These are phyloP conservation scores for Drosophila takahashii DNA, from an alignment of 1,140 invertebrate genomes.

Conservation along the genomic window DNA sequence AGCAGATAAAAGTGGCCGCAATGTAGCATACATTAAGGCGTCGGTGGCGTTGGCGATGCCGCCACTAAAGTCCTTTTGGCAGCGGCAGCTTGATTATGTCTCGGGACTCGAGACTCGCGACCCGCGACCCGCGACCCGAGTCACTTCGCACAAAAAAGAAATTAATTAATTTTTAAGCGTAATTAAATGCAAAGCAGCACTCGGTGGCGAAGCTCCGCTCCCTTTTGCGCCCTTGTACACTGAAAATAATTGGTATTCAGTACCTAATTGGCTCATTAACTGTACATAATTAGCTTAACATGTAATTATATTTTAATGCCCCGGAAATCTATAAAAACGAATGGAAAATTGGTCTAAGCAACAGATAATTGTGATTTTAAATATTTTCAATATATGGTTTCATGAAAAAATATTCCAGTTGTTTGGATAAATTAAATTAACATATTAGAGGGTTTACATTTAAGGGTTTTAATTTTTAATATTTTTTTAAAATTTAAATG, in stretches of 20 bases:
- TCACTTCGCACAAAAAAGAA: conserved; percentile 70
- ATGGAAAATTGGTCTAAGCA: too few species aligned
- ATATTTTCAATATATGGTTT: too few species aligned
- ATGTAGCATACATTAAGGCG: conserved; percentile 76
- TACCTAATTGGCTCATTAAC: background rate
- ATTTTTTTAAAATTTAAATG: too few species aligned
- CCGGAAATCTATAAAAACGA: background rate
- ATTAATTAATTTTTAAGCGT: conserved; percentile 83
- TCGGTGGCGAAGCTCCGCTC: conserved; percentile 16
- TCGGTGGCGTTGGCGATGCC: conserved; percentile 35
- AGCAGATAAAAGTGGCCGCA: conserved; percentile 71
- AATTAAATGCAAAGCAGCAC: conserved; percentile 82
- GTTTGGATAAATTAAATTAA: too few species aligned
- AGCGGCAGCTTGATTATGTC: conserved; percentile 75
- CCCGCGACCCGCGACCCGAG: conserved; percentile 41
- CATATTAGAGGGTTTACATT: too few species aligned
- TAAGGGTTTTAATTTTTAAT: too few species aligned
- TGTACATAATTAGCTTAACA: background rate
- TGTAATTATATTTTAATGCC: background rate
- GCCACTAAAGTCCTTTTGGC: conserved; percentile 49
- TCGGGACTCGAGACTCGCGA: conserved; percentile 46
- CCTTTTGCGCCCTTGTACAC: conserved; percentile 10
- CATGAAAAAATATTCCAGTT: too few species aligned
- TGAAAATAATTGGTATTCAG: background rate
- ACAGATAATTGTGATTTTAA: too few species aligned